Percentiles rank a stretch among this genome's conserved stretches.
Conservation (phyloP, 2,113 vertebrate species). For the Actinemys pallida region DNA sequence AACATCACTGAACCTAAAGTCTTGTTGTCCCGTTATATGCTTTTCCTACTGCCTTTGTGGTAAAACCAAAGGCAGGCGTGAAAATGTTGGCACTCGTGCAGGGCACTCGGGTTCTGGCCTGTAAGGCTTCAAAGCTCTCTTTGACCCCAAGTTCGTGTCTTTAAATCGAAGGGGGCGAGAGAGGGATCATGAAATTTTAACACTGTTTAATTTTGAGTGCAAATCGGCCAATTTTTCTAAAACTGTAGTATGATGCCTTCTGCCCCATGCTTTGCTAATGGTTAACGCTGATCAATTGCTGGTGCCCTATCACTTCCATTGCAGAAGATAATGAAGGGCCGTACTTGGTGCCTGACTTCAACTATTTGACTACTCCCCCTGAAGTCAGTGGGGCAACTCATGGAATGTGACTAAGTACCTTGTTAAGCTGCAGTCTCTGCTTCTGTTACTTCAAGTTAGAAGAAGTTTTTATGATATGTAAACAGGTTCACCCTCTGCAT, state of each 20-base stretch:
- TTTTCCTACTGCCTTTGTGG: not conserved
- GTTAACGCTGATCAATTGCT: not conserved
- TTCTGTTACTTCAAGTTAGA: not conserved
- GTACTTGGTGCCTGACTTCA: not conserved
- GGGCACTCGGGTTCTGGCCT: not conserved
- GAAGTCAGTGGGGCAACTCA: not conserved
- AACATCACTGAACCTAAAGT: not conserved
- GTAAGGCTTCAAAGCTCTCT: not conserved
- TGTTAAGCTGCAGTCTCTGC: not conserved
- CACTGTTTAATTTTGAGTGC: accelerated
- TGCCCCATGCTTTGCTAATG: not conserved
- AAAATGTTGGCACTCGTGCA: not conserved
- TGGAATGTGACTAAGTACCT: not conserved
- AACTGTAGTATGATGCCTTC: not conserved
- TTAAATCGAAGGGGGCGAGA: not conserved
- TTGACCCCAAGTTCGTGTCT: not conserved
- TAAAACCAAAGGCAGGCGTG: not conserved
- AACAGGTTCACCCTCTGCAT: not conserved
- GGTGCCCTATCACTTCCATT: not conserved
- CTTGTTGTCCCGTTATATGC: not conserved
- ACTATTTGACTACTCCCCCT: not conserved
- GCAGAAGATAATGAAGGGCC: not conserved
- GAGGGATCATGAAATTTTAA: not conserved
- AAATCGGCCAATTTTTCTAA: not conserved
- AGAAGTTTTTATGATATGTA: not conserved